Evolutionary conservation across 1,140 invertebrate species (phyloP).

Genomic region (Drosophila watanabei): DNA sequence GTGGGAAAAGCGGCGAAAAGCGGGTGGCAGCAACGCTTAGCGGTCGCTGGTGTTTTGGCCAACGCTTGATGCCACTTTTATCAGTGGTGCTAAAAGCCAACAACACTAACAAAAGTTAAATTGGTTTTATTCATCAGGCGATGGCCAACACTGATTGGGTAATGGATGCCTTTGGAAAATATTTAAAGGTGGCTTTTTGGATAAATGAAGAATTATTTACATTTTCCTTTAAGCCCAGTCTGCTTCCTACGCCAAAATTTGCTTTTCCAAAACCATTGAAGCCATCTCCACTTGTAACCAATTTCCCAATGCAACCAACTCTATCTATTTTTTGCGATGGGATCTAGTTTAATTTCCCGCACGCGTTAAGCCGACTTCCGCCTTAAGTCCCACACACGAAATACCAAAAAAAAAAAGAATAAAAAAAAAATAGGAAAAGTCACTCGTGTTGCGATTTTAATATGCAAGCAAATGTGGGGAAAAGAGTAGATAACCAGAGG

Average conservation of each 20-base stretch:
- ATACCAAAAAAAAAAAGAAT: not conserved
- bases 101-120: slow-evolving; percentile 22
- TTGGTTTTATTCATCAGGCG: slow-evolving; percentile 28
- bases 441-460: slow-evolving; percentile 34
- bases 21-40: slow-evolving; percentile 23
- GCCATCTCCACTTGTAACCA: slow-evolving; percentile 9
- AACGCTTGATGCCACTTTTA: slow-evolving; percentile 35
- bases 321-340: slow-evolving; percentile 10
- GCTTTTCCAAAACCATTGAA: not conserved
- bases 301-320: slow-evolving; percentile 18
- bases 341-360: slow-evolving; percentile 54
- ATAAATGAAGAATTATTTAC: not conserved
- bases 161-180: slow-evolving; percentile 22
- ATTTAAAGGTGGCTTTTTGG: not conserved
- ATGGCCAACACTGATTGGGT: slow-evolving; percentile 6
- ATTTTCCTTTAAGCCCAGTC: not conserved
- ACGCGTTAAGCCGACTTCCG: slow-evolving; percentile 53
- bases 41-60: slow-evolving; percentile 28
- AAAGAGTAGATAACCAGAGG: slow-evolving; percentile 4
- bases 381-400: slow-evolving; percentile 44
- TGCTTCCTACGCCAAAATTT: not conserved
- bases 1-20: slow-evolving; percentile 17
- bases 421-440: not conserved
- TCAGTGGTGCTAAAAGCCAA: slow-evolving; percentile 22
- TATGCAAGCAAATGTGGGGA: not conserved